Percentiles rank a stretch among this genome's conserved stretches.
Conservation (phyloP, 2,888 invertebrate species). For the Luperina nickerlii region DNA sequence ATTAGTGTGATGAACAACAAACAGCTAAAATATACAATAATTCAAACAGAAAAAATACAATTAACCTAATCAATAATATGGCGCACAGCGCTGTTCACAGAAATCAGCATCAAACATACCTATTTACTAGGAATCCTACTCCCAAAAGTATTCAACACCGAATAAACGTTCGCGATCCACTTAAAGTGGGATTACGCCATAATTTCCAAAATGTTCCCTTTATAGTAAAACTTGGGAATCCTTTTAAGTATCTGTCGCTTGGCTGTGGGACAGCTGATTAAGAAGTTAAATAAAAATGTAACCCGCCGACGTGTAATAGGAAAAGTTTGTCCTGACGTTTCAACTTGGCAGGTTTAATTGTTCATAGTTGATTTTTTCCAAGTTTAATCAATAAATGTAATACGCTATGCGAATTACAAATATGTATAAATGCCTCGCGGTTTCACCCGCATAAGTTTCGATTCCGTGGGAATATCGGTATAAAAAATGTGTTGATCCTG, state of each 20-base stretch:
- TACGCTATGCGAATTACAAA: too few relatives aligned
- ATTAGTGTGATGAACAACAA: too few relatives aligned
- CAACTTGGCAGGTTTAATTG: conserved; percentile 54
- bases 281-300: conserved; percentile 77
- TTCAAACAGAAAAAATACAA: too few relatives aligned
- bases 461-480: too few relatives aligned
- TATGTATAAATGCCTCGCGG: too few relatives aligned
- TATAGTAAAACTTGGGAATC: conserved; percentile 75
- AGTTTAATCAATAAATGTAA: not conserved
- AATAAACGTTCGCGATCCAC: conserved; percentile 29
- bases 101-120: not conserved
- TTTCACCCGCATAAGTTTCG: too few relatives aligned
- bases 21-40: too few relatives aligned
- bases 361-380: conserved; percentile 15
- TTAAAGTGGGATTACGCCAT: conserved; percentile 38
- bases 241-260: conserved; percentile 78
- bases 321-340: conserved; percentile 70
- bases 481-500: too few relatives aligned
- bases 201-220: conserved; percentile 73
- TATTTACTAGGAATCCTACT: too few relatives aligned
- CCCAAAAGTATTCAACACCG: not conserved
- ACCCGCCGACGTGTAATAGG: conserved; percentile 73
- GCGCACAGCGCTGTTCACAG: not conserved
- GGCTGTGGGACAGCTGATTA: conserved; percentile 76
- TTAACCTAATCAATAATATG: not conserved